Conservation (phyloP, 2,888 invertebrate genomes). For the Escarpia spicata region DNA sequence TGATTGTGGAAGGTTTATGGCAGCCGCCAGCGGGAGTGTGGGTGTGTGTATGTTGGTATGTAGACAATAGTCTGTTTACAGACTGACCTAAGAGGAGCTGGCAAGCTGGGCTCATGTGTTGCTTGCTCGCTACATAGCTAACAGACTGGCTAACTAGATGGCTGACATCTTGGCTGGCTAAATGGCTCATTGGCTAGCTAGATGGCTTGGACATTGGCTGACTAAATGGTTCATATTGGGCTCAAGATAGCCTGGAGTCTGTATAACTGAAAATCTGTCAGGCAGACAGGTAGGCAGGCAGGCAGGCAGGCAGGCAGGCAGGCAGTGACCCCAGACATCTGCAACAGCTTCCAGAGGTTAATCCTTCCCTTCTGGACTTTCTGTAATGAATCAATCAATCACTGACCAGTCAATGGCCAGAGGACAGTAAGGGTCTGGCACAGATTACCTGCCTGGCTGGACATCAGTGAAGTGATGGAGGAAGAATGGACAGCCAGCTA, state of each 20-base stretch:
- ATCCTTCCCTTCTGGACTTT: background rate
- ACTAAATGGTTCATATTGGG: background rate
- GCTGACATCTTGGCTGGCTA: background rate
- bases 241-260: background rate
- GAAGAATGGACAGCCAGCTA: background rate
- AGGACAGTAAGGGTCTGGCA: background rate
- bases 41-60: too few relatives aligned
- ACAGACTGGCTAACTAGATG: background rate
- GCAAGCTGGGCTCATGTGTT: background rate
- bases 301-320: background rate
- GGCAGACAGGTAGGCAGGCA: background rate
- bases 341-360: background rate
- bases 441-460: background rate
- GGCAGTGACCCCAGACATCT: background rate
- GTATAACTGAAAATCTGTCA: background rate
- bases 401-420: background rate
- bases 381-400: constrained; percentile 5
- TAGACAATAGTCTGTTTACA: too few relatives aligned
- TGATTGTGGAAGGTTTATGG: too few relatives aligned
- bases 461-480: background rate
- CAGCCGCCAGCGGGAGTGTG: too few relatives aligned
- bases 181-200: background rate
- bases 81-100: background rate
- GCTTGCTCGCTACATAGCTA: background rate
- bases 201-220: background rate